These are phyloP conservation scores for Neomonachus schauinslandi DNA, from an alignment of 2,113 vertebrate genomes.

Conservation along the genomic window DNA sequence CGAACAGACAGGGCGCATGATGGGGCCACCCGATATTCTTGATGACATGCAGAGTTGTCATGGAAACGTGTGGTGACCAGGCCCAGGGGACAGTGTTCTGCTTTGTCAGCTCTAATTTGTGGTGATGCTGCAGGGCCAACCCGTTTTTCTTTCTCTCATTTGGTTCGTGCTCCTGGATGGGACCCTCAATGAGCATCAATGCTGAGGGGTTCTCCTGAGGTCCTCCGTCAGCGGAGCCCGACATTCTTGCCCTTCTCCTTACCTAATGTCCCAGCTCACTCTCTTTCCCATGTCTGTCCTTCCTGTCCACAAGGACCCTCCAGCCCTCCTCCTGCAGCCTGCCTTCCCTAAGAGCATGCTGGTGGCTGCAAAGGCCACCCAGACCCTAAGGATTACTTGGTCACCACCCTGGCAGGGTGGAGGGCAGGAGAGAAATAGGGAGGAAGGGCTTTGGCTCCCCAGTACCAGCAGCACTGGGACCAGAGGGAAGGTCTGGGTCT, in stretches of 20 bases:
- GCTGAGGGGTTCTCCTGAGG: rapidly evolving
- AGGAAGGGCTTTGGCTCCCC: neutral
- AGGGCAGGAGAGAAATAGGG: neutral
- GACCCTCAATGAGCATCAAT: too few species aligned
- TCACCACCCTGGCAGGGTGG: neutral
- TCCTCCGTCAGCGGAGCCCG: neutral
- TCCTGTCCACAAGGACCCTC: neutral
- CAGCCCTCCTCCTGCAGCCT: neutral
- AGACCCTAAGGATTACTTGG: neutral
- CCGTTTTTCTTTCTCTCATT: neutral
- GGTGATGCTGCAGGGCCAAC: neutral
- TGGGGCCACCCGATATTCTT: rapidly evolving
- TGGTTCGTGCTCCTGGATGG: neutral
- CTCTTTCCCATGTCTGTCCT: neutral
- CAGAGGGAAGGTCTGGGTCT: neutral
- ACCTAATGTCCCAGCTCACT: neutral
- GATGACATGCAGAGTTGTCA: rapidly evolving
- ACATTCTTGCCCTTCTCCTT: neutral
- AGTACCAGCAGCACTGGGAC: neutral
- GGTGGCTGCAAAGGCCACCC: rapidly evolving
- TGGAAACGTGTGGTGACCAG: rapidly evolving
- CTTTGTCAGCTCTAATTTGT: neutral
- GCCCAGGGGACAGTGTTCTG: neutral
- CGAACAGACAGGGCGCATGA: rapidly evolving
- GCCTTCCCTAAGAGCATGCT: neutral